A percentile compares a stretch with the other conserved stretches of the same genome.
phyloP scores from a whole-genome alignment of 1,140 invertebrate genomes.

The Heterodera schachtii region DNA sequence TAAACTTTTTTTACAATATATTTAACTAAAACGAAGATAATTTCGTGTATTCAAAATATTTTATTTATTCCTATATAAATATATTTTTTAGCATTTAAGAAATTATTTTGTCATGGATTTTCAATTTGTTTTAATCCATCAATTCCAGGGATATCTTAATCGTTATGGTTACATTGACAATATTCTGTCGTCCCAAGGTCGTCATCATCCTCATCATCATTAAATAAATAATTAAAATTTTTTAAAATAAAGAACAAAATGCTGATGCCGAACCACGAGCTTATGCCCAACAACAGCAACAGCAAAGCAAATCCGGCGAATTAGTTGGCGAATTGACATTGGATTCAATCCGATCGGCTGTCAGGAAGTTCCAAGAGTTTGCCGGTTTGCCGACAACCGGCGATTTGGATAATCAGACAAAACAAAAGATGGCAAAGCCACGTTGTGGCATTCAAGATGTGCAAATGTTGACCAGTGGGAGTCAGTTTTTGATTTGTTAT shows the following conservation, averaged over 20 bases:
- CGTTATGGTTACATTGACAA: conserved; percentile 59
- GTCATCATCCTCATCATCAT: too few species aligned
- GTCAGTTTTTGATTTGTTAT: neutral
- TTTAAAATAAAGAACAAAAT: too few species aligned
- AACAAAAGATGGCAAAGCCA: conserved; percentile 63
- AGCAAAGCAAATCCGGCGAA: neutral
- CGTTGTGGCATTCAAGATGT: conserved; percentile 61
- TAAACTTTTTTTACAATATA: too few species aligned
- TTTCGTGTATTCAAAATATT: too few species aligned
- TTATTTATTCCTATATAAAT: too few species aligned
- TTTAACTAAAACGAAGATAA: too few species aligned
- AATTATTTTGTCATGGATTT: neutral
- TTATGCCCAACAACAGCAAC: neutral
- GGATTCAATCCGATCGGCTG: conserved; percentile 17
- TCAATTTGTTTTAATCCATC: neutral
- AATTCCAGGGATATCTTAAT: conserved; percentile 59
- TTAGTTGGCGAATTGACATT: conserved; percentile 24
- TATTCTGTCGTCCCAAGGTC: conserved; percentile 28
- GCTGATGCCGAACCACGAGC: neutral
- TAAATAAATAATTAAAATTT: too few species aligned
- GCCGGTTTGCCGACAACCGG: conserved; percentile 58
- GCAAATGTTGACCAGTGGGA: conserved; percentile 25
- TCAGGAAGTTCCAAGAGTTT: conserved; percentile 64
- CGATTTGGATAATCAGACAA: conserved; percentile 53
- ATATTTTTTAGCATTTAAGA: too few species aligned